Percentiles rank a stretch among this genome's conserved stretches.
phyloP scores from a whole-genome alignment of 1,140 invertebrate genomes.

The Rhynchophorus ferrugineus region DNA sequence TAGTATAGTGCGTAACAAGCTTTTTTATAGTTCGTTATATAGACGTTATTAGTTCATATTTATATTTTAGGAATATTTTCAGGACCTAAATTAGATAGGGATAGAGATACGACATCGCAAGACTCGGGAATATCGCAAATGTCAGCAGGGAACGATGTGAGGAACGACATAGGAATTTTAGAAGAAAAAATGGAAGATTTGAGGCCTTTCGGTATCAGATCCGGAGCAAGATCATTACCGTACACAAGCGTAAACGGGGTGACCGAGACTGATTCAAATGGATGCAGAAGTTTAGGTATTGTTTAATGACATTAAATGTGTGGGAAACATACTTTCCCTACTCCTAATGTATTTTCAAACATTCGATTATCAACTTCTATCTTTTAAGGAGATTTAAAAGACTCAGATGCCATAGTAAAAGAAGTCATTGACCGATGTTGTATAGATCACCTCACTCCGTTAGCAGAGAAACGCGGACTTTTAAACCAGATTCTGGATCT shows the following conservation, averaged over 20 bases:
- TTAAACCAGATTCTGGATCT: slow-evolving; percentile 41
- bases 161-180: slow-evolving; percentile 39
- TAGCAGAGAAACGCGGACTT: slow-evolving; percentile 33
- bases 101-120: slow-evolving; percentile 75
- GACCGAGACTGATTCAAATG: slow-evolving; percentile 34
- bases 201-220: slow-evolving; percentile 23
- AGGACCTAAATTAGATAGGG: slow-evolving; percentile 48
- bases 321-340: too few species aligned
- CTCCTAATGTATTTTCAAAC: slow-evolving; percentile 2
- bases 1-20: background rate
- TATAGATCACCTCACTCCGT: slow-evolving; percentile 36
- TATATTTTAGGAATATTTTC: slow-evolving; percentile 14
- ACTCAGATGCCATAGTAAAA: slow-evolving; percentile 41
- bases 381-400: slow-evolving; percentile 35
- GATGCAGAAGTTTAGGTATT: slow-evolving; percentile 35
- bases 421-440: slow-evolving; percentile 34
- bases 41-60: background rate
- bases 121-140: slow-evolving; percentile 85
- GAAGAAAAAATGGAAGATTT: slow-evolving; percentile 45
- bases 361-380: background rate
- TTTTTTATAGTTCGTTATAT: background rate
- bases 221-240: slow-evolving; percentile 30
- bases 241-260: slow-evolving; percentile 32
- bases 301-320: too few species aligned
- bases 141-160: slow-evolving; percentile 48